phyloP scores from a whole-genome alignment of 2,797 vertebrate genomes.

The Cuniculus paca region DNA sequence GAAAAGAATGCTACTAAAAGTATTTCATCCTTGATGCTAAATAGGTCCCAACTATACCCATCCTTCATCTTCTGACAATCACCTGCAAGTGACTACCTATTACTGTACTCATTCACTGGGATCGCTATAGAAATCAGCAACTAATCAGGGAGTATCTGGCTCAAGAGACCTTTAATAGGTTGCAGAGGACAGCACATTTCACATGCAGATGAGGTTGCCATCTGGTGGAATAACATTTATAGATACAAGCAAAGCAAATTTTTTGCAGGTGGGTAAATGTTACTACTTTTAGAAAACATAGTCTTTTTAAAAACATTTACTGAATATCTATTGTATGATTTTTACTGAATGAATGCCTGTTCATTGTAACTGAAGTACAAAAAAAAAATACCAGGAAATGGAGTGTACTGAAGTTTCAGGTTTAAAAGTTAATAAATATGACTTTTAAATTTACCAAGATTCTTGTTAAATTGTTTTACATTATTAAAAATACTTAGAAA shows the following conservation, averaged over 20 bases:
- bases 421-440: slow-evolving; percentile 61
- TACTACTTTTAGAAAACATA: slow-evolving; percentile 50
- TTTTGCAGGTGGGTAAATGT: neutral
- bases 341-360: neutral
- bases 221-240: slow-evolving; percentile 76
- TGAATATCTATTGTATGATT: slow-evolving; percentile 27
- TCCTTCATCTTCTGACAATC: neutral
- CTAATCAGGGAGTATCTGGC: slow-evolving; percentile 42
- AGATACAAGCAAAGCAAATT: neutral
- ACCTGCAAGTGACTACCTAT: neutral
- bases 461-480: neutral
- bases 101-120: slow-evolving; percentile 40
- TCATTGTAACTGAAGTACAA: neutral
- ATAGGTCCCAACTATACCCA: neutral
- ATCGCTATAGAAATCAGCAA: slow-evolving; percentile 62
- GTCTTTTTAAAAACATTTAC: slow-evolving; percentile 22
- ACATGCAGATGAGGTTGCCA: slow-evolving; percentile 77
- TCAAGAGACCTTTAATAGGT: slow-evolving; percentile 47
- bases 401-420: slow-evolving; percentile 44
- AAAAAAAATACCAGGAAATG: neutral
- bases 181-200: slow-evolving; percentile 48
- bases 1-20: slow-evolving; percentile 55
- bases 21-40: slow-evolving; percentile 38
- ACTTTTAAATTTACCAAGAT: neutral
- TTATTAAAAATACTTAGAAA: neutral